Conservation (phyloP, 2,888 invertebrate species). For the Brachyopa scutellaris region DNA sequence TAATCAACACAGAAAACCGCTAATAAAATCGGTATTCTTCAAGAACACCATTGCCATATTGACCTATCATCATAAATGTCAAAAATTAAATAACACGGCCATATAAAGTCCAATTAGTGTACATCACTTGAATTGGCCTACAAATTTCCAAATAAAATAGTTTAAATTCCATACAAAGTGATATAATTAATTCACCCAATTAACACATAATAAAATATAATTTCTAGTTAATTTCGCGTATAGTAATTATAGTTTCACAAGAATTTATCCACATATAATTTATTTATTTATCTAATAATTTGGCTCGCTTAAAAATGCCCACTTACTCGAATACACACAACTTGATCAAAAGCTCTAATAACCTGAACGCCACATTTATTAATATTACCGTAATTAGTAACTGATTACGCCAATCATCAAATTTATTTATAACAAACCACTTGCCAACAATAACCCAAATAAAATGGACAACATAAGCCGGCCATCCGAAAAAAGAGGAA, state of each 20-base stretch:
- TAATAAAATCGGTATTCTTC: too few species aligned
- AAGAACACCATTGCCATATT: too few species aligned
- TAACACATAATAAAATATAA: slow-evolving; percentile 2
- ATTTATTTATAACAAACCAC: neutral
- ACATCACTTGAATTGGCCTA: neutral
- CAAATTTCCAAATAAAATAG: neutral
- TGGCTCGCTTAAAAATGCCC: too few species aligned
- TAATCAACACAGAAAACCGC: too few species aligned
- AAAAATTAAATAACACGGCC: neutral
- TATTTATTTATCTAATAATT: too few species aligned
- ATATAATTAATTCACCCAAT: slow-evolving; percentile 5
- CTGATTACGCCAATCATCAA: neutral
- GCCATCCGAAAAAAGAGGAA: neutral
- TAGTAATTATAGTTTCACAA: slow-evolving; percentile 11
- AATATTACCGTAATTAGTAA: neutral
- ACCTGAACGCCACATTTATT: too few species aligned
- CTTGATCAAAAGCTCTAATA: too few species aligned
- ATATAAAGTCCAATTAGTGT: neutral
- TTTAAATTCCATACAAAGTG: neutral
- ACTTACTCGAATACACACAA: neutral
- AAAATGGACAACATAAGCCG: neutral
- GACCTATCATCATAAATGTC: neutral
- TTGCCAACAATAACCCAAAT: neutral
- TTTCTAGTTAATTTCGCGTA: slow-evolving; percentile 6
- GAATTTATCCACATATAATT: neutral